Conservation (phyloP, 2,113 vertebrate species). For the Burhinus oedicnemus region DNA sequence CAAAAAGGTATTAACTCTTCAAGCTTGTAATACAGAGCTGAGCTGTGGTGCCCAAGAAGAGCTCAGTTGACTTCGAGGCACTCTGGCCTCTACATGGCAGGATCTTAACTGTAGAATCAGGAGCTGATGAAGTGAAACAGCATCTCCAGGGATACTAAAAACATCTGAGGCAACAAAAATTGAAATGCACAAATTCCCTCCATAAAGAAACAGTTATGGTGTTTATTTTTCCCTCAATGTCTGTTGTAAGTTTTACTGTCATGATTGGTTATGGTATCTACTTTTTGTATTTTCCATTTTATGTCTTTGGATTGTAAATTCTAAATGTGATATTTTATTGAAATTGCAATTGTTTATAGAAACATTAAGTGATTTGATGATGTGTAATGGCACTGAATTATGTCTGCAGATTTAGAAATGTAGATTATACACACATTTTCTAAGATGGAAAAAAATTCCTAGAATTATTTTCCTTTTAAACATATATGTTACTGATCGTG, state of each 20-base stretch:
- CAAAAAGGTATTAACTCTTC: background rate
- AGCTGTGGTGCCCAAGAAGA: background rate
- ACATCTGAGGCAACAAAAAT: background rate
- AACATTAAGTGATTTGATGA: slow-evolving; percentile 1
- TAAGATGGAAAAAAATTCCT: background rate
- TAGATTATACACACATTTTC: background rate
- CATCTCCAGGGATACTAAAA: background rate
- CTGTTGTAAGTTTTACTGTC: slow-evolving; percentile 26
- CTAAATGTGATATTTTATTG: slow-evolving; percentile 46
- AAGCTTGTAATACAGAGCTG: background rate
- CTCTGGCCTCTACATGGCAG: background rate
- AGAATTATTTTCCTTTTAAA: background rate
- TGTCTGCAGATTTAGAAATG: background rate
- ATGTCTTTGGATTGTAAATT: slow-evolving; percentile 24
- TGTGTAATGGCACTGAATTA: background rate
- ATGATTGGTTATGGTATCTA: background rate
- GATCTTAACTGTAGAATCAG: background rate
- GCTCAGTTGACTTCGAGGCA: background rate
- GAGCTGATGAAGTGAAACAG: background rate
- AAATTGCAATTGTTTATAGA: slow-evolving; percentile 10
- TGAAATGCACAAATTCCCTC: slow-evolving; percentile 13
- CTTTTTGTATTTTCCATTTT: background rate
- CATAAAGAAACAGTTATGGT: background rate
- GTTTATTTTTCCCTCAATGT: slow-evolving; percentile 13
- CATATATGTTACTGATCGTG: background rate